Evolutionary conservation across 23 tunicate species (phyloP).

Genomic region (Oikopleura vanhoeffeni): DNA sequence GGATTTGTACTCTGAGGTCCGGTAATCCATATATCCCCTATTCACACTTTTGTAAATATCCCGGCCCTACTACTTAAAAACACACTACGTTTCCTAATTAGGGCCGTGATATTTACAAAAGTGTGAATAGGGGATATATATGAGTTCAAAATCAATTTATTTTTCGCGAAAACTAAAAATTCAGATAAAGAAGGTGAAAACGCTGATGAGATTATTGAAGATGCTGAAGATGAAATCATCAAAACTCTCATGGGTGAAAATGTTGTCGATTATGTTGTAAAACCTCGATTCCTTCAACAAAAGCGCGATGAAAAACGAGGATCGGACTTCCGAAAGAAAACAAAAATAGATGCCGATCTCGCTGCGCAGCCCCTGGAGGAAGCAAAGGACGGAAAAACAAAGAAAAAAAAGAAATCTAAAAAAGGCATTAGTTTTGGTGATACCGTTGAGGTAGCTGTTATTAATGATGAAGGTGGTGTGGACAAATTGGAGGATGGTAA

Average conservation of each 20-base stretch:
- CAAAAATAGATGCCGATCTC: background rate
- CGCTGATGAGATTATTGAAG: no score
- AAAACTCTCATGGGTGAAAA: background rate
- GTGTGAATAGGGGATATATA: no score
- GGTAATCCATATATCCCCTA: no score
- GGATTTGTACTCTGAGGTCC: no score
- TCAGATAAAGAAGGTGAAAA: no score
- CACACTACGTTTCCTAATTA: no score
- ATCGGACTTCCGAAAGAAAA: background rate
- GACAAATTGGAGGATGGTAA: background rate
- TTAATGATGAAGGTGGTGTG: background rate
- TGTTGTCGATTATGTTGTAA: background rate
- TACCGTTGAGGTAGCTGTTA: background rate
- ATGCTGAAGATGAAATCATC: background rate
- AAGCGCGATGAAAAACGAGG: background rate
- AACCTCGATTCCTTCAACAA: background rate
- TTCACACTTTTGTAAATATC: no score
- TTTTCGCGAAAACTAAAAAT: no score
- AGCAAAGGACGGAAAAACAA: background rate
- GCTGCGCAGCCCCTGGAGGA: background rate
- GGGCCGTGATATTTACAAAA: no score
- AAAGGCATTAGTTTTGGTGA: background rate
- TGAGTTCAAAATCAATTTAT: no score
- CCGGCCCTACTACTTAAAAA: no score
- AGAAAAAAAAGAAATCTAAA: background rate